Percentiles rank a stretch among this genome's conserved stretches.
Conservation (phyloP, 2,797 vertebrate genomes). For the Enteromius treurensis region DNA sequence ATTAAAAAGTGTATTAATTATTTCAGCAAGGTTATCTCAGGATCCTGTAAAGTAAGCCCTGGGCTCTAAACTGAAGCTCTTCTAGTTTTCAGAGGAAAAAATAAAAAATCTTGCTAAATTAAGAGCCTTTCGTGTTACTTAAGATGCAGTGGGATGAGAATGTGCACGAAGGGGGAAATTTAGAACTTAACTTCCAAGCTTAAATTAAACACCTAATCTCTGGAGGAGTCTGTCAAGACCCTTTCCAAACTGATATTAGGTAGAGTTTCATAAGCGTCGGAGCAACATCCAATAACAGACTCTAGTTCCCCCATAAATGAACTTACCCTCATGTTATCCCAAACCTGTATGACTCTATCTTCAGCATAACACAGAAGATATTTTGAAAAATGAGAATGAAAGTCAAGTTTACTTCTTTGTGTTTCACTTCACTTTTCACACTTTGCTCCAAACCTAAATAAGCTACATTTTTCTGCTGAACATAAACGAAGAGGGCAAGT, state of each 20-base stretch:
- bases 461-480: background rate
- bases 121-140: conserved; percentile 43
- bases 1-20: conserved; percentile 35
- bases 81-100: conserved; percentile 4
- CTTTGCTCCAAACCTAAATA: background rate
- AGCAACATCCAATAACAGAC: conserved; percentile 19
- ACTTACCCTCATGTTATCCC: background rate
- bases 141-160: conserved; percentile 33
- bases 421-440: background rate
- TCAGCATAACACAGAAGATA: background rate
- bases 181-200: conserved; percentile 44
- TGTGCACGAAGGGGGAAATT: conserved; percentile 23
- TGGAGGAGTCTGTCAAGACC: conserved; percentile 33
- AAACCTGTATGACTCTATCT: background rate
- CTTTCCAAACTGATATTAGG: conserved; percentile 38
- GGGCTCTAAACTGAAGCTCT: conserved; percentile 16
- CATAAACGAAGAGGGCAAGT: background rate
- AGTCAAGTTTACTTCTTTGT: background rate
- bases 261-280: background rate
- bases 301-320: background rate
- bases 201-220: conserved; percentile 53
- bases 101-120: conserved; percentile 21
- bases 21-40: conserved; percentile 28
- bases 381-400: background rate
- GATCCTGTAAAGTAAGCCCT: conserved; percentile 10